Evolutionary conservation across 2,113 vertebrate genomes (phyloP), one percentile per base, ranked within the genome.

Genomic region (Notechis scutatus): DNA sequence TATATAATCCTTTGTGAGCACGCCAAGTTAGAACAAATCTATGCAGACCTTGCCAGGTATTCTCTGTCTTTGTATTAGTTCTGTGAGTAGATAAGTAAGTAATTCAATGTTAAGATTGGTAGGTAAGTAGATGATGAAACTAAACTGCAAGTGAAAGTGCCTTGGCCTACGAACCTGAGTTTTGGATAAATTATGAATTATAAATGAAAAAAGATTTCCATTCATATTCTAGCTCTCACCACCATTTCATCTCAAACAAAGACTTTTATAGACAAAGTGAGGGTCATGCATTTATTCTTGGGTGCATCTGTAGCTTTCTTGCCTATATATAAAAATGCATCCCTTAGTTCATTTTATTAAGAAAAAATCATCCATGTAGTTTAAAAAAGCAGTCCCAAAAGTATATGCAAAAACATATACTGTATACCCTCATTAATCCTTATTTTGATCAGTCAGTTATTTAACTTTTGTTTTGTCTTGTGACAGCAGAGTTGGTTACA

Each of bases 231-330:
- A 18, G 42, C 29, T 15, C 81, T 24, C n/a, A 85, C 1, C 42
- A 29, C 0, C 55, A 47, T 91, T 45, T 90, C 3, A 93, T 81
- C 2, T 95, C 26, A 0, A 0, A 85, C 4, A 81, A 91, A 85
- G 21, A 94, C 85, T 23, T 20, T 42, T 61, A n/a, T 89, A 91
- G 52, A 14, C 59, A 92, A 87, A 95, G 91, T 81, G 56, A 50
- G 50, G 42, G 54, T 54, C 12, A 6, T 91, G 26, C 29, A 12
- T 81, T 81, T 20, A 81, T 34, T 20, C 34, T 39, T 81, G 69
- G 14, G 34, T 81, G 34, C 69, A 81, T 81, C 18, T 81, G 39
- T 81, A 39, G 34, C 34, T 81, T 81, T 81, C n/a, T 39, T 39
- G 18, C 18, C 69, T 42, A 7, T 69, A 34, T 45, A 34, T 69